These are phyloP conservation scores for Rutpela maculata DNA, from an alignment of 2,888 invertebrate species.

Conservation along the genomic window DNA sequence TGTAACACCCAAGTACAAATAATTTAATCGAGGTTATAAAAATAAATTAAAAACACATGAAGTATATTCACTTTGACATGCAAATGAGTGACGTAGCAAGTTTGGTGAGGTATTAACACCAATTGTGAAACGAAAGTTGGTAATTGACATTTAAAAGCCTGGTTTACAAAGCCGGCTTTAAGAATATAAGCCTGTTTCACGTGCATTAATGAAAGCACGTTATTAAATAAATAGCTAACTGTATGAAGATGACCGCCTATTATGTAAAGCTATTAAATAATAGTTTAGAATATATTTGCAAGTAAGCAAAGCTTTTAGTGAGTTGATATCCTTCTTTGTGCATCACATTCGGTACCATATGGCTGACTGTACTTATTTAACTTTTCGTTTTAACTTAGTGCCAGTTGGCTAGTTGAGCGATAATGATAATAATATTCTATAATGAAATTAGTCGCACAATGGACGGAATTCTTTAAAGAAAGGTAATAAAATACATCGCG, in stretches of 20 bases:
- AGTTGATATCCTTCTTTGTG: conserved; percentile 1
- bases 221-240: conserved; percentile 22
- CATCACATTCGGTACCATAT: conserved; percentile 21
- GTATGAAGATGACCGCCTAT: conserved; percentile 14
- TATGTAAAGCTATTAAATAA: conserved; percentile 26
- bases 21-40: conserved; percentile 7
- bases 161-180: conserved; percentile 12
- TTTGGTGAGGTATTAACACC: conserved; percentile 1
- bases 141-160: conserved; percentile 38
- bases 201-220: not conserved
- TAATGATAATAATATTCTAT: conserved; percentile 3
- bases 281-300: conserved; percentile 17
- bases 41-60: conserved; percentile 1
- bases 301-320: conserved; percentile 26
- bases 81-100: conserved; percentile 7
- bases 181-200: conserved; percentile 5
- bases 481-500: not conserved
- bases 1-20: not conserved
- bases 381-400: not conserved
- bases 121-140: conserved; percentile 33
- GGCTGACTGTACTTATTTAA: not conserved
- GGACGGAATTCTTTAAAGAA: not conserved
- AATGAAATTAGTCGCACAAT: conserved; percentile 8
- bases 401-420: conserved; percentile 8
- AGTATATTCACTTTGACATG: not conserved